Evolutionary conservation across 2,797 vertebrate genomes (phyloP), one percentile per base, ranked within the genome.

Genomic region (Brachyrhaphis roseni): DNA sequence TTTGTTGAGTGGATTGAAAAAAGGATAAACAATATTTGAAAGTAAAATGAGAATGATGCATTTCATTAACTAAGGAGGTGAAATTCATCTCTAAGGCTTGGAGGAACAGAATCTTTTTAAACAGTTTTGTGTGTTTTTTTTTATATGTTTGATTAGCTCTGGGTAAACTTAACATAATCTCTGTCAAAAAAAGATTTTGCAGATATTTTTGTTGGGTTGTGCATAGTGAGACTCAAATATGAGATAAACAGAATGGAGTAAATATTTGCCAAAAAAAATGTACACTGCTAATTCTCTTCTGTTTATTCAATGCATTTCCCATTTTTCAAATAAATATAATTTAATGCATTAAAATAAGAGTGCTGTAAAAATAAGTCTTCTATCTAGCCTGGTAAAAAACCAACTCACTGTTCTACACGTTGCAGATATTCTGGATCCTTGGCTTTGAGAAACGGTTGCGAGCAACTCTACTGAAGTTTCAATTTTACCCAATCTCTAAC

Each of bases 11-110:
- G 84, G 72, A 83, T 77, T 34, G 16, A 76, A 72, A 72, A 57
- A 78, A 72, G 68, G 77, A 88, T 85, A 71, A 86, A 76, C 55
- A 1, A 47, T 39, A 91, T 90, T 88, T 85, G 41, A 89, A 90
- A 90, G 85, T 89, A 75, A 89, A 90, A 92, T 90, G 84, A 92
- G 84, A 49, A 70, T 18, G 7, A 74, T 86, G 84, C 80, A 85
- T 89, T 76, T 77, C 74, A 85, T 82, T 78, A 80, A 4, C 39
- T 78, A 76, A 18, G 0, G 45, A 59, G 66, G 80, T 41, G 73
- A 84, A 82, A 43, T 81, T 80, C 86, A 85, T 66, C 85, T 83
- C 39, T 81, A 49, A 89, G 81, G 85, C 88, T 87, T 76, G 16
- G 23, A 59, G 64, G 43, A 28, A 51, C 11, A 41, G 5, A 76